These are phyloP conservation scores for Odontocerum albicorne DNA, from an alignment of 2,888 invertebrate species.

Conservation along the genomic window DNA sequence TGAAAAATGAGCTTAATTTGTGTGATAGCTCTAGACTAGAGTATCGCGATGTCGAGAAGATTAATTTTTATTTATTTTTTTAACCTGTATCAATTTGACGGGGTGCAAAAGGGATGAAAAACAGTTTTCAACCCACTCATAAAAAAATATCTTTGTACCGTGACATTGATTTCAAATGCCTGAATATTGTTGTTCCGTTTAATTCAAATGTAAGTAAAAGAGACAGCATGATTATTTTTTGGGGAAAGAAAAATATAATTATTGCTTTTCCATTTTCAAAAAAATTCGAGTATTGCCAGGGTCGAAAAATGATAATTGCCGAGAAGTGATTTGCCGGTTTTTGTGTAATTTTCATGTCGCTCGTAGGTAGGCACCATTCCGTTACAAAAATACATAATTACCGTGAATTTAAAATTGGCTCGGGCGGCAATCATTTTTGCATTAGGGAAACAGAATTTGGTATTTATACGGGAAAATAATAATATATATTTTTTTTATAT, in stretches of 20 bases:
- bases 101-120: too few species aligned
- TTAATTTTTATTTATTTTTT: too few species aligned
- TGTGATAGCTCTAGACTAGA: too few species aligned
- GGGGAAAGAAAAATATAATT: constrained; percentile 20
- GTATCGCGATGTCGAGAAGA: too few species aligned
- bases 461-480: too few species aligned
- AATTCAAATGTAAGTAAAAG: constrained; percentile 8
- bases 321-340: constrained; percentile 24
- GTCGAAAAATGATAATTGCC: constrained; percentile 22
- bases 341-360: constrained; percentile 27
- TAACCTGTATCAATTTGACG: too few species aligned
- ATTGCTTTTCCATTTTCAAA: constrained; percentile 30
- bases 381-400: constrained; percentile 5
- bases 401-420: constrained; percentile 17
- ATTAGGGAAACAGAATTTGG: constrained; percentile 11
- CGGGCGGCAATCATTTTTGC: constrained; percentile 20
- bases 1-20: too few species aligned
- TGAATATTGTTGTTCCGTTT: constrained; percentile 5
- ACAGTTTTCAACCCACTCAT: too few species aligned
- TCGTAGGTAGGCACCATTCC: neutral
- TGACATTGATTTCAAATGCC: constrained; percentile 34
- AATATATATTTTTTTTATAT: too few species aligned
- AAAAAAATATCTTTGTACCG: too few species aligned
- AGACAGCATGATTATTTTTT: constrained; percentile 12
- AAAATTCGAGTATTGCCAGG: constrained; percentile 14